These are phyloP conservation scores for Miltochrista miniata DNA, from an alignment of 2,888 invertebrate genomes.

Conservation along the genomic window DNA sequence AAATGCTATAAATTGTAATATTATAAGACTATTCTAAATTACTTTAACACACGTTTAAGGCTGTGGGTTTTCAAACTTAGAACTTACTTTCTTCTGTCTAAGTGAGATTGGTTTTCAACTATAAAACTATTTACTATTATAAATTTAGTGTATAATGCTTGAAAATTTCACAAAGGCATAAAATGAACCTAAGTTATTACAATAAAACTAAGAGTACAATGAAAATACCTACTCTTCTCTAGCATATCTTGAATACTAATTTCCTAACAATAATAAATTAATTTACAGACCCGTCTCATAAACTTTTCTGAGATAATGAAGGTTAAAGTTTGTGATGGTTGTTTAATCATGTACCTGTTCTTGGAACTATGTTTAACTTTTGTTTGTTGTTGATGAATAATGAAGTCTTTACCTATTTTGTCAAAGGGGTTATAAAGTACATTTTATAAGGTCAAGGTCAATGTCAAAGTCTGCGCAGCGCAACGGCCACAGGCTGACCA, in stretches of 20 bases:
- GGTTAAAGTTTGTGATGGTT: conserved; percentile 3
- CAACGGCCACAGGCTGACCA: background rate
- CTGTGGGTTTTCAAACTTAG: no score
- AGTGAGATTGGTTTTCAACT: no score
- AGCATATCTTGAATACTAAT: background rate
- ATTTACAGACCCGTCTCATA: conserved; percentile 1
- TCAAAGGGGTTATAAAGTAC: no score
- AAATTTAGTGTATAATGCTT: no score
- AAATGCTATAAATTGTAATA: no score
- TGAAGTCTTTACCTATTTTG: background rate
- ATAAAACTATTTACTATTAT: no score
- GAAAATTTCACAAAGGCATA: no score
- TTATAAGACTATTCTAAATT: no score
- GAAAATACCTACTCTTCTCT: background rate
- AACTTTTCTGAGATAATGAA: conserved; percentile 5
- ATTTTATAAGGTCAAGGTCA: no score
- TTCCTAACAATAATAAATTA: conserved; percentile 1
- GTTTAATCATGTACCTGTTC: conserved; percentile 8
- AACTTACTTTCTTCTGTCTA: no score
- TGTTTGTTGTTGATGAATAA: background rate
- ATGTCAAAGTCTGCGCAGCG: no score
- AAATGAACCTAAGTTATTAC: background rate
- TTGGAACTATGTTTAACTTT: background rate
- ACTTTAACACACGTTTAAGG: no score
- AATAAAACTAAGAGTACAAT: background rate